Base-by-base conservation (phyloP, 2,797 vertebrate species). In the Channa striata region DNA sequence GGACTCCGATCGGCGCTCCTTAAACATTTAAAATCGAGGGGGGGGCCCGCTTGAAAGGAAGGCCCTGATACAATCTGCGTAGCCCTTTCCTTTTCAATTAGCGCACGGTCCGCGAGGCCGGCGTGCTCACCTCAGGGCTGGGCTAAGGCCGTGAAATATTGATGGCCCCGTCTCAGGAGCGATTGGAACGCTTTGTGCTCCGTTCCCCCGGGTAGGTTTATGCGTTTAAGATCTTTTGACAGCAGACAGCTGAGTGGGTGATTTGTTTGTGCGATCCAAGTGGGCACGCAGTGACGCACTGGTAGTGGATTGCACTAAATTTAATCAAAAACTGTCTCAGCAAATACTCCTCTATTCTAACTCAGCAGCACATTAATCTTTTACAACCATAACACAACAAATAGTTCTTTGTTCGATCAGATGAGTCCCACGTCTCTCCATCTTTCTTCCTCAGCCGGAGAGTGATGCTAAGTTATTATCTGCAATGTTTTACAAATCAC, bases 61-160 rank as follows among this genome's bases (percentile, higher is more conserved):
- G 51, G 83, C 87, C 87, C 84, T 81, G 37, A 20, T 80, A 82
- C 83, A 87, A 92, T 92, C 89, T 82, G 81, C 84, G 90, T 90
- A 86, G 86, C 76, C 81, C 78, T 83, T 91, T 91, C 90, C 70
- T 84, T 89, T 92, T 89, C 87, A 91, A 92, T 92, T 90, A 92
- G 90, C 64, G 68, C 77, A 71, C 78, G 78, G 82, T 75, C 85
- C 75, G 88, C 80, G 69, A 33, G 83, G 79, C 88, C 80, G 82
- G 76, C 81, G 39, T 11, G 77, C 83, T 86, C 85, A 89, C 87
- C 87, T 88, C 75, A 48, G 61, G 74, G 78, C 68, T 33, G 67
- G 83, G 80, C 80, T 57, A 19, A 74, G 58, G 66, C 75, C 48
- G 63, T 93, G 86, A 92, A 92, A 93, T 92, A 93, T 93, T 89